Evolutionary conservation across 2,888 invertebrate species (phyloP).

Genomic region (Eucera pruinosa): DNA sequence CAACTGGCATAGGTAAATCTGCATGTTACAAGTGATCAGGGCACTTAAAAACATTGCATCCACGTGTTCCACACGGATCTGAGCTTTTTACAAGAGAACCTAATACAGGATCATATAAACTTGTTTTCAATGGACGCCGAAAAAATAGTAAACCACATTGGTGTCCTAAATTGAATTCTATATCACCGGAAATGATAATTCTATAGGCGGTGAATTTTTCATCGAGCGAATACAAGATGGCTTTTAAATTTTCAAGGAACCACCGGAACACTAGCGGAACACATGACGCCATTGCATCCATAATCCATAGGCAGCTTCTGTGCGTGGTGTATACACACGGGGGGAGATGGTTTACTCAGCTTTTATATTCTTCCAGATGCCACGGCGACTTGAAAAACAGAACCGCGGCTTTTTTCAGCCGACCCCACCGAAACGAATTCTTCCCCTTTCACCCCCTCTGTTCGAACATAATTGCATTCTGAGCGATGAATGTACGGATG

Average conservation of each 20-base stretch:
- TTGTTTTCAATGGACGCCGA: conserved; percentile 93
- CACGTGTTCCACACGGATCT: conserved; percentile 92
- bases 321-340: conserved; percentile 48
- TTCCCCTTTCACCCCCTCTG: background rate
- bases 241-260: conserved; percentile 20
- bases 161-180: too few species aligned
- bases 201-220: conserved; percentile 27
- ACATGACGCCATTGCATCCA: conserved; percentile 52
- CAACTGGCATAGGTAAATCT: conserved; percentile 93
- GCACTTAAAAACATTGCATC: conserved; percentile 88
- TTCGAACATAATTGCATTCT: conserved; percentile 10
- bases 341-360: conserved; percentile 56
- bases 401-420: conserved; percentile 29
- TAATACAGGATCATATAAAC: conserved; percentile 95
- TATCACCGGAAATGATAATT: too few species aligned
- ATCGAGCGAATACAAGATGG: background rate
- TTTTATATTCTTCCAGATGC: conserved; percentile 67
- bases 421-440: conserved; percentile 14
- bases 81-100: conserved; percentile 56
- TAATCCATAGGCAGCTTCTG: conserved; percentile 41
- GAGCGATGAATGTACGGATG: background rate
- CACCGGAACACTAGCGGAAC: background rate
- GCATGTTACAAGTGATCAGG: conserved; percentile 98
- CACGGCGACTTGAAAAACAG: conserved; percentile 35
- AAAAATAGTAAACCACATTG: conserved; percentile 91